Evolutionary conservation across 2,797 vertebrate species (phyloP), one percentile per base, ranked within the genome.

Genomic region (Pipistrellus pygmaeus): DNA sequence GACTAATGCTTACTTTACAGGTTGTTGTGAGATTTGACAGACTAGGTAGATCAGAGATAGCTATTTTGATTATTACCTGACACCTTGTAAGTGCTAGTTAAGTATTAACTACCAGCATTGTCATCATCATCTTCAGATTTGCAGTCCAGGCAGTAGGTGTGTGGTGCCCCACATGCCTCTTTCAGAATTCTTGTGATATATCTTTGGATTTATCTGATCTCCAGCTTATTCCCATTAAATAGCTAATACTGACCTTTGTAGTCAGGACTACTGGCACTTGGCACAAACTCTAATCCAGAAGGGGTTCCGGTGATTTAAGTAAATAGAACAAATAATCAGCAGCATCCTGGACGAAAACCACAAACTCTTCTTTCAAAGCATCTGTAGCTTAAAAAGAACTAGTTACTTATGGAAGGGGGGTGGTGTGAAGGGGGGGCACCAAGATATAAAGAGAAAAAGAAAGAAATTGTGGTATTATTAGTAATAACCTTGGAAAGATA

Each of bases 401-500:
- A 89, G 64, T 68, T 96, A 57, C 48, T 94, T 95, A 46, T n/a
- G 23, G 14, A 3, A 25, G 30, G 14, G 3, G 32, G 21, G 62
- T 5, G 6, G 51, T 53, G 38, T 41, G 38, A 20, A 53, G 3
- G 3, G 3, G 3, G 32, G 30, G n/a, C 38, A 82, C 8, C 46
- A 80, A 85, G 27, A 72, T 83, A 91, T 76, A 64, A 60, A n/a
- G 20, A 27, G 11, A 20, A 60, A 25, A 94, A 60, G 32, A 73
- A 57, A 80, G 35, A 78, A 94, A 48, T 41, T 30, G 1, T 85
- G 57, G 55, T 75, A 48, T 94, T 92, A 75, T 89, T 93, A 60
- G 23, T 84, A 93, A 94, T 81, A 68, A 95, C 90, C 87, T 90
- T 96, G 78, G n/a, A 82, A 93, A 92, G 60, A 92, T 69, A 92